Evolutionary conservation across 2,113 vertebrate genomes (phyloP).

Genomic region (Gnathonemus echidnorhynchus): DNA sequence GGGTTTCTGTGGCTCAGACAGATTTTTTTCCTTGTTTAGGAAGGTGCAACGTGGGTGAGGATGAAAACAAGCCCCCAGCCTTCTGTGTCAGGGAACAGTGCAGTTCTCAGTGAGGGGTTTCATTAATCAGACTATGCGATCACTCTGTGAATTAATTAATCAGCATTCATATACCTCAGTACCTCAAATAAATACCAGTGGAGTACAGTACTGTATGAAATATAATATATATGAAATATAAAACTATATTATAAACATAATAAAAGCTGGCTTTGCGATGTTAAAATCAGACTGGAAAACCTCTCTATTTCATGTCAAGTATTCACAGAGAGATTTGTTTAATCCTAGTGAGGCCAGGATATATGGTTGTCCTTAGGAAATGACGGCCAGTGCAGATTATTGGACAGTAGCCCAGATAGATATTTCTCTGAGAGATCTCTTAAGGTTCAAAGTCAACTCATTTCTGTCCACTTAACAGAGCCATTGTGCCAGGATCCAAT

Average conservation of each 20-base stretch:
- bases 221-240: neutral
- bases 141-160: neutral
- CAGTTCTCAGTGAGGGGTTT: neutral
- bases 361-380: slow-evolving; percentile 16
- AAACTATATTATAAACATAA: neutral
- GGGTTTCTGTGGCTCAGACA: neutral
- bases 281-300: neutral
- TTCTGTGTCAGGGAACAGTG: neutral
- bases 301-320: neutral
- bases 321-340: slow-evolving; percentile 8
- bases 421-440: neutral
- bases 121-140: neutral
- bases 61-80: neutral
- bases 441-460: neutral
- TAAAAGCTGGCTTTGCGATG: neutral
- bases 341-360: slow-evolving; percentile 20
- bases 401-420: slow-evolving; percentile 26
- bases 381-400: slow-evolving; percentile 14
- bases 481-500: neutral
- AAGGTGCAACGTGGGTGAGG: neutral
- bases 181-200: neutral
- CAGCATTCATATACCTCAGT: neutral
- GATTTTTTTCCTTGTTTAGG: neutral
- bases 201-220: neutral
- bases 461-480: neutral